Conservation (phyloP, 2,113 vertebrate genomes). For the Rhinopomastus cyanomelas region DNA sequence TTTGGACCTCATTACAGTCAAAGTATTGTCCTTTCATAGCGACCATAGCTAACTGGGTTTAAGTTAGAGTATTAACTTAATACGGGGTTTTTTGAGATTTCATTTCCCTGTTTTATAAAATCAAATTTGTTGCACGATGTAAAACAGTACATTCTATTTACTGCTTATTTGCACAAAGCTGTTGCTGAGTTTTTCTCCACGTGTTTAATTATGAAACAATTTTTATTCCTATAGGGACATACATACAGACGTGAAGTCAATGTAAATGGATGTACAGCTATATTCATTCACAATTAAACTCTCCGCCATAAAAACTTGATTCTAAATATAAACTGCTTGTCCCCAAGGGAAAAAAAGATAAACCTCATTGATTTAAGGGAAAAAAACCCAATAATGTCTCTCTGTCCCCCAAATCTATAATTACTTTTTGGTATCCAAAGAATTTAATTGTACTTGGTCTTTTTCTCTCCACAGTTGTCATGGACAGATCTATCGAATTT, state of each 20-base stretch:
- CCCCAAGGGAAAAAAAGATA: not conserved
- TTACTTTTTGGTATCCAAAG: not conserved
- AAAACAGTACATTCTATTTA: not conserved
- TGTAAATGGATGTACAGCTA: not conserved
- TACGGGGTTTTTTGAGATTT: not conserved
- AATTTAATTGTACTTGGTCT: not conserved
- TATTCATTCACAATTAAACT: not conserved
- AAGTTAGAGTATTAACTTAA: not conserved
- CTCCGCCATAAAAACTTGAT: not conserved
- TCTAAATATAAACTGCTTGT: not conserved
- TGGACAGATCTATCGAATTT: not conserved
- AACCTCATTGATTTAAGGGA: not conserved
- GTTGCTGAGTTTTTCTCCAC: not conserved
- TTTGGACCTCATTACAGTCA: not conserved
- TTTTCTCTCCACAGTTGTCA: not conserved
- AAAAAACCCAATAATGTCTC: rapidly evolving
- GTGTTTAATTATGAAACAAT: not conserved
- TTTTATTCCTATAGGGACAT: not conserved
- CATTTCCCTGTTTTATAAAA: not conserved
- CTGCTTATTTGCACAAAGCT: not conserved
- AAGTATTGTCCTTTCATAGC: not conserved
- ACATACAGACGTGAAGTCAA: not conserved
- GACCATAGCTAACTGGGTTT: not conserved
- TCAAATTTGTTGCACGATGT: not conserved
- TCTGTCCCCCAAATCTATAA: not conserved